These are phyloP conservation scores for Bolinopsis microptera DNA, from an alignment of 37 sponge, comb jelly and placozoan genomes.

Conservation along the genomic window DNA sequence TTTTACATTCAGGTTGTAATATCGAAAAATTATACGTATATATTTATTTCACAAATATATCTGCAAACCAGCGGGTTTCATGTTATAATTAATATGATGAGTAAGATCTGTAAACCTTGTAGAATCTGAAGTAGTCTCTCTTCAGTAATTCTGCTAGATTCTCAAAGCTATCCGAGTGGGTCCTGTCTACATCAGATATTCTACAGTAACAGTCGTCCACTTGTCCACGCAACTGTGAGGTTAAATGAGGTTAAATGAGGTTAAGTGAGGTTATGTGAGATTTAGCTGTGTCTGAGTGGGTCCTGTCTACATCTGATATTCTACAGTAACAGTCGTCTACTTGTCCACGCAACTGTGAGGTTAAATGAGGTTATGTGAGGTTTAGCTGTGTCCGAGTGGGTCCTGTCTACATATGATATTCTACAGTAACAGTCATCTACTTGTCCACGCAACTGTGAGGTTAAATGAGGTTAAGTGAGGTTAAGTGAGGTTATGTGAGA, in stretches of 20 bases:
- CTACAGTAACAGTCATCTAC: conserved; percentile 27
- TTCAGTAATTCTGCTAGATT: conserved; percentile 71
- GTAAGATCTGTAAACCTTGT: conserved; percentile 76
- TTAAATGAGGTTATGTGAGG: too few species aligned
- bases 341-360: background rate
- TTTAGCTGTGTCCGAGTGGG: background rate
- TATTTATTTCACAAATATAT: too few species aligned
- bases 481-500: too few species aligned
- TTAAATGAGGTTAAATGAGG: background rate
- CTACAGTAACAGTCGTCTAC: conserved; percentile 6
- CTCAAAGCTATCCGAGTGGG: conserved; percentile 68
- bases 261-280: too few species aligned
- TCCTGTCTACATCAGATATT: background rate
- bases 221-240: conserved; percentile 1
- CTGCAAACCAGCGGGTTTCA: too few species aligned
- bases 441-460: conserved; percentile 1
- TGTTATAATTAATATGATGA: too few species aligned
- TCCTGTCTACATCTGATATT: background rate
- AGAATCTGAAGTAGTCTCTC: conserved; percentile 83
- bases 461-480: background rate
- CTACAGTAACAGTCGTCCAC: conserved; percentile 32
- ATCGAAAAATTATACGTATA: too few species aligned
- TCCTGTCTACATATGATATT: background rate
- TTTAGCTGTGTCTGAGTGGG: background rate
- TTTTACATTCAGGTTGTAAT: too few species aligned